Evolutionary conservation across 2,797 vertebrate genomes (phyloP).

Genomic region (Macrochelys suwanniensis): DNA sequence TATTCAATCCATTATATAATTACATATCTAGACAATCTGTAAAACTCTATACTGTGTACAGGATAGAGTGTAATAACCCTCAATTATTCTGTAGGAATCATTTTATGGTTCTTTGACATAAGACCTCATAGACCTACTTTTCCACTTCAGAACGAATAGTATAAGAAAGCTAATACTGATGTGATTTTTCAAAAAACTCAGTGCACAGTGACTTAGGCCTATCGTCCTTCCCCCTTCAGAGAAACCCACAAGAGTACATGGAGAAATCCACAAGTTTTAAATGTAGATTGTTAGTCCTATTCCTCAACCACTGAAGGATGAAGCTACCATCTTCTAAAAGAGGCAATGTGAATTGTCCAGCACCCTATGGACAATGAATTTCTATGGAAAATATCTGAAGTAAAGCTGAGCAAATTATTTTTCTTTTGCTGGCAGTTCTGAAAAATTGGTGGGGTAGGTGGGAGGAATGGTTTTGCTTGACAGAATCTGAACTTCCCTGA

Average conservation of each 20-base stretch:
- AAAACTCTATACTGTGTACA: not conserved
- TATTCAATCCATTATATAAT: slow-evolving; percentile 28
- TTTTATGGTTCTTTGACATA: slow-evolving; percentile 52
- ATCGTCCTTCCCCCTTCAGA: not conserved
- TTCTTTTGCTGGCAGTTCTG: not conserved
- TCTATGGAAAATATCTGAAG: not conserved
- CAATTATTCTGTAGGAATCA: not conserved
- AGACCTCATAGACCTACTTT: not conserved
- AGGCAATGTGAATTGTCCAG: not conserved
- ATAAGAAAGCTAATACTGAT: slow-evolving; percentile 9
- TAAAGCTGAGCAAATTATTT: not conserved
- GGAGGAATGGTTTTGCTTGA: not conserved
- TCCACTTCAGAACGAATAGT: not conserved
- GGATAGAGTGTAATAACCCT: slow-evolving; percentile 14
- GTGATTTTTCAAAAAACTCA: not conserved
- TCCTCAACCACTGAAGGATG: not conserved
- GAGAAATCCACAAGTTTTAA: not conserved
- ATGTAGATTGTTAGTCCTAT: not conserved
- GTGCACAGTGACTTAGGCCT: not conserved
- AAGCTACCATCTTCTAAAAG: not conserved
- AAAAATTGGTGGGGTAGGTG: not conserved
- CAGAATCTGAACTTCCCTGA: not conserved
- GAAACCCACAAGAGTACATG: not conserved
- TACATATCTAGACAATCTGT: slow-evolving; percentile 27
- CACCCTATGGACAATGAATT: not conserved